Base-by-base conservation (phyloP, 2,888 invertebrate genomes). In the Lasioglossum vierecki region DNA sequence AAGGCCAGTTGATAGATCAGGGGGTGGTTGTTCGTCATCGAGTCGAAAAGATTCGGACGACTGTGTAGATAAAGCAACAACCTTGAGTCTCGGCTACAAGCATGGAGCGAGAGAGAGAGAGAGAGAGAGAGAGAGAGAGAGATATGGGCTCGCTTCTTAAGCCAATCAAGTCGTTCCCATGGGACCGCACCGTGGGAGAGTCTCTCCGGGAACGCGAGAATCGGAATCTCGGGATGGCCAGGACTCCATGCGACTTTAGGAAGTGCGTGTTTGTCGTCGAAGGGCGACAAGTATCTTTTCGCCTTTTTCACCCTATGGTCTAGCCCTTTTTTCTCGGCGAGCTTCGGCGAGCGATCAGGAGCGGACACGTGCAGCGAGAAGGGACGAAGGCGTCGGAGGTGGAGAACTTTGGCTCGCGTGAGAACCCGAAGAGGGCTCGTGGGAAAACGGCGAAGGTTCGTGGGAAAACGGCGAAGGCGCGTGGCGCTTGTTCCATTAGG, bases 401-500 rank as follows among this genome's bases (percentile, higher is more conserved):
- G 60, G 35, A 60, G 60, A 30, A 86, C 74, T 72, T 71, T 70
- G 71, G 81, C 80, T 73, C 91, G 93, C 93, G 94, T 94, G 94
- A 94, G 94, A 95, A 94, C 93, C 53, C 22, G 53, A 53, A 53
- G 53, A 53, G 53, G 53, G 53, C 53, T 53, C 53, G 53, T 53
- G 53, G 53, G 53, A 53, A 53, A 53, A 94, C 93, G 91, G 92
- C 90, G 93, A 92, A 93, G 93, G 93, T 92, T 93, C 93, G 90
- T 94, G 94, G 94, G 53, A 53, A 53, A 53, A 94, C 93, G 91
- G 92, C 90, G 93, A 92, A 93, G 93, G 93, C 92, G 93, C 93
- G 90, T 94, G 94, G 94, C 94, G 94, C 94, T 95, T 94, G 91
- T 91, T 83, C 74, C 92, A 94, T 86, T 93, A 94, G 94, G 94